Conservation (phyloP, 2,797 vertebrate species). For the Anisognathus igniventris region DNA sequence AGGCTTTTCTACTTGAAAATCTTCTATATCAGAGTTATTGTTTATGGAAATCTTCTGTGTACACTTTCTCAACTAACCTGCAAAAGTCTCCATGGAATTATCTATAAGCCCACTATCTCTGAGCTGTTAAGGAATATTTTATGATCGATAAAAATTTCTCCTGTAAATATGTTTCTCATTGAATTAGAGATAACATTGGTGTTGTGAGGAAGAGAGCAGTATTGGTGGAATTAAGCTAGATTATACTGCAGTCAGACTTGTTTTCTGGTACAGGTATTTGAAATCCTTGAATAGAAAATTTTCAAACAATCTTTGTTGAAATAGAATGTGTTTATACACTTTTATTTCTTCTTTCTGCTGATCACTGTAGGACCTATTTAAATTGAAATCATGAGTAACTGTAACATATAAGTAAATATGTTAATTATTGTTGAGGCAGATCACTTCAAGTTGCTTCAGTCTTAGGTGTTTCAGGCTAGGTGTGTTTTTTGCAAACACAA, state of each 20-base stretch:
- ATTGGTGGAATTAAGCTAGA: background rate
- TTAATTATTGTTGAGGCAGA: background rate
- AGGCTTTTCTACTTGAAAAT: slow-evolving; percentile 6
- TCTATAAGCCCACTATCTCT: background rate
- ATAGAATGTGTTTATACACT: background rate
- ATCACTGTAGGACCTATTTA: background rate
- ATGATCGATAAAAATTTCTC: slow-evolving; percentile 10
- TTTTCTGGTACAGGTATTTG: background rate
- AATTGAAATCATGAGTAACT: background rate
- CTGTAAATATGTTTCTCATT: slow-evolving; percentile 3
- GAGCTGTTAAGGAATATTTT: slow-evolving; percentile 25
- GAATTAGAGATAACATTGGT: background rate
- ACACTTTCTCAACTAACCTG: background rate
- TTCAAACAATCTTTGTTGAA: background rate
- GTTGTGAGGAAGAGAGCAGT: background rate
- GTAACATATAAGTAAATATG: background rate
- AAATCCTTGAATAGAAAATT: background rate
- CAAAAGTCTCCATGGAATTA: background rate
- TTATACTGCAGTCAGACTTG: background rate
- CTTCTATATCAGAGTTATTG: slow-evolving; percentile 9
- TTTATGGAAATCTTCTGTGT: slow-evolving; percentile 29
- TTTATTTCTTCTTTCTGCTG: background rate
- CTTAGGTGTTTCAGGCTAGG: background rate
- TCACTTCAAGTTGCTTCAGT: background rate
- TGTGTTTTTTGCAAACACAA: background rate